Conservation (phyloP, 64 coral and sea anemone species). For the Stichodactyla helianthus region DNA sequence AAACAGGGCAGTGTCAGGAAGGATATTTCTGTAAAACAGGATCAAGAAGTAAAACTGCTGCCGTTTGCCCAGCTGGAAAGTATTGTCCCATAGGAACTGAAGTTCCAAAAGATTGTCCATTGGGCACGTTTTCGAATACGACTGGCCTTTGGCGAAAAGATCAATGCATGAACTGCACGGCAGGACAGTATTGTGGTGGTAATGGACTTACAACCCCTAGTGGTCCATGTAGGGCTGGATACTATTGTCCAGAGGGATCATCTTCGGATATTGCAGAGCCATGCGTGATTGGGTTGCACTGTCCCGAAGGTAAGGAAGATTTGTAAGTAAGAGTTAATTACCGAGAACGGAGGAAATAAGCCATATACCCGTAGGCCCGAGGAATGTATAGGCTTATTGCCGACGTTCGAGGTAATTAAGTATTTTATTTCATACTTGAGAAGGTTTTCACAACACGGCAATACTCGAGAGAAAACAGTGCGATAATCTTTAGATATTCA, state of each 20-base stretch:
- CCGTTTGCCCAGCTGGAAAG: slow-evolving; percentile 65
- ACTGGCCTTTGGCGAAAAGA: slow-evolving; percentile 71
- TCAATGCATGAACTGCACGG: slow-evolving; percentile 78
- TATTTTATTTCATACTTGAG: no score
- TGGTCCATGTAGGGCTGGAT: slow-evolving; percentile 72
- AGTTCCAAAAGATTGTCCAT: slow-evolving; percentile 63
- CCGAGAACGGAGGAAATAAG: no score
- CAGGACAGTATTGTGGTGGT: slow-evolving; percentile 73
- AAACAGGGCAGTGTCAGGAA: slow-evolving; percentile 65
- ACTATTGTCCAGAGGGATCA: slow-evolving; percentile 87
- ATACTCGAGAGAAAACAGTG: no score
- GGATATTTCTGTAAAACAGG: slow-evolving; percentile 77
- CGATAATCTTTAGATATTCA: no score
- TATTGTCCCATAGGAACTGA: slow-evolving; percentile 87
- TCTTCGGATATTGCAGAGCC: slow-evolving; percentile 45
- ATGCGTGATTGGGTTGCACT: slow-evolving; percentile 88
- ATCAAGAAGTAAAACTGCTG: slow-evolving; percentile 39
- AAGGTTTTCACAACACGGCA: no score
- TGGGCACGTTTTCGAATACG: slow-evolving; percentile 79
- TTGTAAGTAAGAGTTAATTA: no score
- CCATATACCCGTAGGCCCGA: no score
- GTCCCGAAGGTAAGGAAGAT: slow-evolving; percentile 61
- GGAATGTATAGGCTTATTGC: no score
- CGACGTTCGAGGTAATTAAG: no score
- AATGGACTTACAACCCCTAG: slow-evolving; percentile 55